A percentile compares a stretch with the other conserved stretches of the same genome.
Evolutionary conservation across 2,797 vertebrate species (phyloP).

Genomic region (Sebastes itinus): DNA sequence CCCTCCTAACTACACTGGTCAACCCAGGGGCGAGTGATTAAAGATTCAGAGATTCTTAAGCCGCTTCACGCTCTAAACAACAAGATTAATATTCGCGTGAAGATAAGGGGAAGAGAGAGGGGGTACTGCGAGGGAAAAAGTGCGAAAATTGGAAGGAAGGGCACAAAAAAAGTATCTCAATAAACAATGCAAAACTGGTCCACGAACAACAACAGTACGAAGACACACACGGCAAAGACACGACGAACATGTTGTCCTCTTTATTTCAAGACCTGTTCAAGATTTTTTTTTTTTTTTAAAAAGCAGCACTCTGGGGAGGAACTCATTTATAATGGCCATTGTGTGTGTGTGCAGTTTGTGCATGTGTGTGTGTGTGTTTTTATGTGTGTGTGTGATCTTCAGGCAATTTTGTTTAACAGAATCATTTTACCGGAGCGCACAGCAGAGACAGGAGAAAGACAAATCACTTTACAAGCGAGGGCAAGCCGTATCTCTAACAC

Average conservation of each 20-base stretch:
- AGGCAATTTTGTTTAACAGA: slow-evolving; percentile 78
- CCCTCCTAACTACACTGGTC: slow-evolving; percentile 72
- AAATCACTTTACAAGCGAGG: slow-evolving; percentile 77
- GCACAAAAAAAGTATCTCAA: slow-evolving; percentile 31
- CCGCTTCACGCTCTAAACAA: slow-evolving; percentile 74
- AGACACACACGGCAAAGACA: slow-evolving; percentile 32
- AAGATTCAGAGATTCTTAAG: slow-evolving; percentile 76
- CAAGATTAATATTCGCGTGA: slow-evolving; percentile 75
- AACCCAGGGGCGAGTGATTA: slow-evolving; percentile 75
- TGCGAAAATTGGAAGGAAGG: slow-evolving; percentile 21
- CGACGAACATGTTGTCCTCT: slow-evolving; percentile 55
- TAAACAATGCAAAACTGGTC: slow-evolving; percentile 57
- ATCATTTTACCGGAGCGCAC: slow-evolving; percentile 70
- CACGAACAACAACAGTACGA: slow-evolving; percentile 25
- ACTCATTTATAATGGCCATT: slow-evolving; percentile 70
- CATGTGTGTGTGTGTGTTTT: neutral
- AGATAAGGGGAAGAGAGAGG: slow-evolving; percentile 48
- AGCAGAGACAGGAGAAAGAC: slow-evolving; percentile 73
- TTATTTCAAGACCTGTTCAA: slow-evolving; percentile 65
- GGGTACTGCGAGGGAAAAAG: slow-evolving; percentile 38
- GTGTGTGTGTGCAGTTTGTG: slow-evolving; percentile 24
- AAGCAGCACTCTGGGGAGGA: slow-evolving; percentile 51
- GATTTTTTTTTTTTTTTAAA: neutral
- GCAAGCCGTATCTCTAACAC: slow-evolving; percentile 61
- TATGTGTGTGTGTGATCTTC: slow-evolving; percentile 43